A percentile compares a stretch with the other conserved stretches of the same genome.
Conservation (phyloP, 2,888 invertebrate genomes). For the Adelphocoris suturalis region DNA sequence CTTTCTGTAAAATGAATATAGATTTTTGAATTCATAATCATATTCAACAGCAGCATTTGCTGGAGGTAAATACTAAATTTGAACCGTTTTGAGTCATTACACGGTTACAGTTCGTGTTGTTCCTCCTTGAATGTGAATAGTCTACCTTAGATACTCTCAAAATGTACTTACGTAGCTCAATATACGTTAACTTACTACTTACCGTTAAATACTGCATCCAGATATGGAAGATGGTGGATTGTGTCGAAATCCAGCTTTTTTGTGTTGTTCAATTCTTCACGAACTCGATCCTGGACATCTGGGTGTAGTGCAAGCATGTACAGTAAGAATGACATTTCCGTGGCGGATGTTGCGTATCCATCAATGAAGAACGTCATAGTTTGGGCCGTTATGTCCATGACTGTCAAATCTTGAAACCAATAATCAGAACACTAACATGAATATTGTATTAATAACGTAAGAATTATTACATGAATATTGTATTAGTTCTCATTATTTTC, state of each 20-base stretch:
- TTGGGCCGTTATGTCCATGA: slow-evolving; percentile 56
- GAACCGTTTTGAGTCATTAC: no score
- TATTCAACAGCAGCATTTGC: background rate
- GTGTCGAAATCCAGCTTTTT: slow-evolving; percentile 49
- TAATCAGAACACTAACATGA: background rate
- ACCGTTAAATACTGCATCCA: slow-evolving; percentile 61
- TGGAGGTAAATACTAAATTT: no score
- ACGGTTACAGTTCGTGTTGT: no score
- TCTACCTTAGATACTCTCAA: no score
- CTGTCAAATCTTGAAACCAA: background rate
- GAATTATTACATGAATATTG: no score
- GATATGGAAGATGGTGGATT: slow-evolving; percentile 41
- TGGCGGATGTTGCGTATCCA: slow-evolving; percentile 64
- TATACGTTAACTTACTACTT: background rate
- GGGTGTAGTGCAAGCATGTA: no score
- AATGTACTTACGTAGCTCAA: no score
- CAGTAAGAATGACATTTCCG: slow-evolving; percentile 65
- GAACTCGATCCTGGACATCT: slow-evolving; percentile 42
- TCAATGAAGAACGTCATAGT: slow-evolving; percentile 65
- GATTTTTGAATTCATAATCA: background rate
- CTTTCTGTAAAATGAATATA: slow-evolving; percentile 68
- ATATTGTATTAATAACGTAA: no score
- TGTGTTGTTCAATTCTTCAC: slow-evolving; percentile 57
- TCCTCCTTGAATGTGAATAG: no score
- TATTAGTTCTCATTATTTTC: no score